Base-by-base conservation (phyloP, 1,140 invertebrate species). In the Tyrophagus putrescentiae region DNA sequence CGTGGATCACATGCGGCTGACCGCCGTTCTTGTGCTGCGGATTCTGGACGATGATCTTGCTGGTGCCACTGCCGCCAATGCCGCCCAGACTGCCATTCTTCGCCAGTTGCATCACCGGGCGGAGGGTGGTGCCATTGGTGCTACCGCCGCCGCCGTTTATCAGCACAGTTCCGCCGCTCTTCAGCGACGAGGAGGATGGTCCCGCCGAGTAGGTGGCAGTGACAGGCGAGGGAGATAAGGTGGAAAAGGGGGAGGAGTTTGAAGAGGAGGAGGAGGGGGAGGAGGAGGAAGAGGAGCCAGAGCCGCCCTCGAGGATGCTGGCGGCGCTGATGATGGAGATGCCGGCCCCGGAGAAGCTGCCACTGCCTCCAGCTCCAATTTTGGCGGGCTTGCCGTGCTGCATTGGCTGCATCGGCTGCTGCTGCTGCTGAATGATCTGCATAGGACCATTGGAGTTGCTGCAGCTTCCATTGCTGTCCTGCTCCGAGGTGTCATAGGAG, bases 401-500 rank as follows among this genome's bases (percentile, higher is more conserved):
- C n/a, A n/a, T n/a, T n/a, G n/a, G n/a, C n/a, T n/a, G n/a, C n/a
- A n/a, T n/a, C n/a, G n/a, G n/a, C n/a, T 21, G 21, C 7, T 48
- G 45, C 45, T 21, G 18, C 45, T 25, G 6, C 31, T 7, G 7
- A 6, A 21, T 48, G n/a, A n/a, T n/a, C n/a, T n/a, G n/a, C 36
- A 13, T 13, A 48, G 21, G 7, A 48, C 45, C 45, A 48, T 7
- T 21, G 45, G 18, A 9, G 13, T 48, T 48, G 31, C 31, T 48
- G 6, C 21, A 48, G 45, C 45, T 48, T 6, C 7, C 18, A 48
- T 48, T 48, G 21, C 45, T 48, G 18, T 48, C 31, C n/a, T n/a
- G n/a, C 45, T 48, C 45, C 45, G 45, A 48, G 31, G 31, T 48
- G 45, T 48, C 45, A 48, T 48, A 48, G 13, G 45, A 48, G 13